Conservation (phyloP, 2,888 invertebrate species). For the Rhagophthalmus giganteus region DNA sequence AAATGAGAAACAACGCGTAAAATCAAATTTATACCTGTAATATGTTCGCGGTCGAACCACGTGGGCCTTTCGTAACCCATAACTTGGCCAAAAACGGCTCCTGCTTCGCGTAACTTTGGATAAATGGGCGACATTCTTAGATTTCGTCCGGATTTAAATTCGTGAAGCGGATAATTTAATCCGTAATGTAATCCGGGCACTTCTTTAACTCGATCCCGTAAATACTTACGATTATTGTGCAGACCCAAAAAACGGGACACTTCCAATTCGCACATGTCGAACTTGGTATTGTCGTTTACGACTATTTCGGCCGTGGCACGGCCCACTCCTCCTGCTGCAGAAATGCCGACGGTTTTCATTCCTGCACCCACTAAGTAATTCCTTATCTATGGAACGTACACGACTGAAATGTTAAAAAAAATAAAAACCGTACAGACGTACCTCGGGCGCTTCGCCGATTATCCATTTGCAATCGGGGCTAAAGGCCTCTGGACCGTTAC, state of each 20-base stretch:
- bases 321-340: slow-evolving; percentile 94
- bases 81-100: slow-evolving; percentile 94
- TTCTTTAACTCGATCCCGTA: slow-evolving; percentile 88
- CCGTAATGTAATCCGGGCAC: slow-evolving; percentile 88
- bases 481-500: slow-evolving; percentile 92
- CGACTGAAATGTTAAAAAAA: background rate
- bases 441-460: slow-evolving; percentile 91
- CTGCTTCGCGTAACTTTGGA: slow-evolving; percentile 84
- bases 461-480: slow-evolving; percentile 97
- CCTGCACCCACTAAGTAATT: slow-evolving; percentile 94
- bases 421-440: slow-evolving; percentile 50
- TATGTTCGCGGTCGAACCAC: slow-evolving; percentile 74
- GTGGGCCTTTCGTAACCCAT: slow-evolving; percentile 97
- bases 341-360: slow-evolving; percentile 95
- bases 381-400: slow-evolving; percentile 61
- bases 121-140: slow-evolving; percentile 94
- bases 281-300: slow-evolving; percentile 74
- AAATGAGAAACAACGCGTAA: background rate
- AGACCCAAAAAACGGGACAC: slow-evolving; percentile 87
- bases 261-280: slow-evolving; percentile 88
- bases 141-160: slow-evolving; percentile 86
- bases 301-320: slow-evolving; percentile 87
- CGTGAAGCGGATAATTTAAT: slow-evolving; percentile 80
- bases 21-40: slow-evolving; percentile 47
- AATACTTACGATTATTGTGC: slow-evolving; percentile 92